Evolutionary conservation across 2,113 vertebrate species (phyloP), one percentile per base, ranked within the genome.

Genomic region (Saguinus imperator): DNA sequence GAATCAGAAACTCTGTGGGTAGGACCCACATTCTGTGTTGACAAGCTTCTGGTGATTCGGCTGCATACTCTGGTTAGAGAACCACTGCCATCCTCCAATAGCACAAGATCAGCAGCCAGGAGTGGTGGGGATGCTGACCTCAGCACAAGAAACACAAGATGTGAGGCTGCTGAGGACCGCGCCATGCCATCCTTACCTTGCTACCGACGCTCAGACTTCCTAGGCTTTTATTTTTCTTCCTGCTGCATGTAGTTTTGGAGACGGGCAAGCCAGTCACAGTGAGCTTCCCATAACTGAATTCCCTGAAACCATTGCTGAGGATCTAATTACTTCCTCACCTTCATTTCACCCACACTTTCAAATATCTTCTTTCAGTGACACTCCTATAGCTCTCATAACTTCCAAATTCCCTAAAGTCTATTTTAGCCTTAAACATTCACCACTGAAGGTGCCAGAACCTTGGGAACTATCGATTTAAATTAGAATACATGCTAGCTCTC

Each of bases 391-490:
- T 97, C 80, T 95, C 72, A 72, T 92, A 87, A 82, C 58, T 96
- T 95, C 86, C 75, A 66, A 72, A 93, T 85, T 95, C 94, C 90
- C 45, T 68, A 35, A 76, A 97, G 95, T 73, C 5, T 17, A 52
- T 73, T 87, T 94, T 87, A 85, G 72, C 52, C 84, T 95, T 94
- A 89, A 94, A 48, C 92, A 77, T 79, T 96, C 94, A 90, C 32
- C 73, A 40, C 57, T 0, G 12, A 95, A 91, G 75, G 66, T 91
- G 9, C 66, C 75, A 10, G 87, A 82, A 92, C 77, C n/a, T 88
- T 88, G 45, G 52, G 72, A 95, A 96, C 97, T 94, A 94, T 85
- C 58, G 3, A 82, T 96, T 97, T 97, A 95, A 96, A 95, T 97
- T 97, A 87, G 70, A 92, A 94, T 45, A 64, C 72, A 57, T 92